Evolutionary conservation across 1,140 invertebrate species (phyloP).

Genomic region (Drosophila santomea): DNA sequence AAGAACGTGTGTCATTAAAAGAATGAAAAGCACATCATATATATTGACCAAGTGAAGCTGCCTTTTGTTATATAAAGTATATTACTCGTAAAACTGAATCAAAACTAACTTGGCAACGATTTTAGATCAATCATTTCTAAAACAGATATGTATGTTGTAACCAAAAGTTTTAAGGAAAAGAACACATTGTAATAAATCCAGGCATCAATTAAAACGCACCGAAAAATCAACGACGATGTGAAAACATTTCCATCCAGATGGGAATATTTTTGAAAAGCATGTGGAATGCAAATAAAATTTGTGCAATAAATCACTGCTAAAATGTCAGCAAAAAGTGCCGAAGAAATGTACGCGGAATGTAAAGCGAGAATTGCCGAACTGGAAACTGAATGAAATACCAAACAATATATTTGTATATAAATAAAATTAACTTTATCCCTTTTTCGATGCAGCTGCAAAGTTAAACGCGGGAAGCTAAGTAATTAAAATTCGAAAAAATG

Average conservation of each 20-base stretch:
- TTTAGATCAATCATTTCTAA: background rate
- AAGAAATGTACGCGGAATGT: constrained; percentile 23
- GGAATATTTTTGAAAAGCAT: constrained; percentile 27
- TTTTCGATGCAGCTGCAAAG: constrained; percentile 38
- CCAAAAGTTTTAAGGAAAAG: background rate
- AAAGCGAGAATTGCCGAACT: constrained; percentile 20
- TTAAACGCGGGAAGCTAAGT: constrained; percentile 17
- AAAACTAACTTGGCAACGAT: constrained; percentile 7
- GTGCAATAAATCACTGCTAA: constrained; percentile 53
- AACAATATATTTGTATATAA: constrained; percentile 17
- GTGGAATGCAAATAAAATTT: constrained; percentile 42
- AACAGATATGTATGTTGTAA: background rate
- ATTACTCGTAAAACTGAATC: constrained; percentile 13
- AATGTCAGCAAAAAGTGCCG: constrained; percentile 34
- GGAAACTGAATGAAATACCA: constrained; percentile 28
- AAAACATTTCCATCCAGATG: constrained; percentile 32
- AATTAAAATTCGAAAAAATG: constrained; percentile 57
- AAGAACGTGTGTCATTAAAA: constrained; percentile 3
- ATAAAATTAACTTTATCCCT: constrained; percentile 28
- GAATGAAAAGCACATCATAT: constrained; percentile 14
- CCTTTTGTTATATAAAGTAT: background rate
- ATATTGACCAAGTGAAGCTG: background rate
- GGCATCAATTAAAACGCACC: constrained; percentile 22
- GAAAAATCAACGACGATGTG: constrained; percentile 10
- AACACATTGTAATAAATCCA: constrained; percentile 4